A percentile compares a stretch with the other conserved stretches of the same genome.
Conservation (phyloP, 2,113 vertebrate genomes). For the Mixornis gularis region DNA sequence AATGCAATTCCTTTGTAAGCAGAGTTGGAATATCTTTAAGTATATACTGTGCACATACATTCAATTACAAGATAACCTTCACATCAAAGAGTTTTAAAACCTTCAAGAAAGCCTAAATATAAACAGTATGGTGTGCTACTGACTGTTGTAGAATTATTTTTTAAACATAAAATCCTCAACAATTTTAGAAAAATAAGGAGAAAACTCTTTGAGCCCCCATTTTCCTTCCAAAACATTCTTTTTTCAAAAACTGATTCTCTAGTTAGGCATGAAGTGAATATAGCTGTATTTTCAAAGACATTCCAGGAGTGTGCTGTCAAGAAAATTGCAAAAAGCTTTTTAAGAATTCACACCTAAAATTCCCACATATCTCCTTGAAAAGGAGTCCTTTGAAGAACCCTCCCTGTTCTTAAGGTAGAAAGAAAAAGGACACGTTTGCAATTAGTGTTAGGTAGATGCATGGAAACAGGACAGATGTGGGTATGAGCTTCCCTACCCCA, state of each 20-base stretch:
- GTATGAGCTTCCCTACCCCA: background rate
- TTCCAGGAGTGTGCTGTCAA: background rate
- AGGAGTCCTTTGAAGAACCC: background rate
- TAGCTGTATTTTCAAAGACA: background rate
- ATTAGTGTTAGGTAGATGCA: background rate
- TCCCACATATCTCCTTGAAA: background rate
- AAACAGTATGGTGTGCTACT: background rate
- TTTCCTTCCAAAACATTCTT: background rate
- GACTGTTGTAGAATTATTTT: background rate
- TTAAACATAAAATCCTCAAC: background rate
- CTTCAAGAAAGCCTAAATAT: background rate
- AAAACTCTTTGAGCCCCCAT: background rate
- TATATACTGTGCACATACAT: background rate
- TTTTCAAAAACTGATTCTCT: background rate
- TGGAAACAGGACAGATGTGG: background rate
- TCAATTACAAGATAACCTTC: background rate
- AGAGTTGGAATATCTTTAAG: background rate
- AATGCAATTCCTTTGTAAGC: background rate
- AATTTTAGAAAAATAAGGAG: background rate
- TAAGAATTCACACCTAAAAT: background rate
- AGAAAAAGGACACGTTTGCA: background rate
- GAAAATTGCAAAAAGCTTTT: background rate
- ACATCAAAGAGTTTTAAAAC: background rate
- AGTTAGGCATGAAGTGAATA: background rate
- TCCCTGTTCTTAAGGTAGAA: background rate